A percentile compares a stretch with the other conserved stretches of the same genome.
These are phyloP conservation scores for Eurois occulta DNA, from an alignment of 2,888 invertebrate species.

Conservation along the genomic window DNA sequence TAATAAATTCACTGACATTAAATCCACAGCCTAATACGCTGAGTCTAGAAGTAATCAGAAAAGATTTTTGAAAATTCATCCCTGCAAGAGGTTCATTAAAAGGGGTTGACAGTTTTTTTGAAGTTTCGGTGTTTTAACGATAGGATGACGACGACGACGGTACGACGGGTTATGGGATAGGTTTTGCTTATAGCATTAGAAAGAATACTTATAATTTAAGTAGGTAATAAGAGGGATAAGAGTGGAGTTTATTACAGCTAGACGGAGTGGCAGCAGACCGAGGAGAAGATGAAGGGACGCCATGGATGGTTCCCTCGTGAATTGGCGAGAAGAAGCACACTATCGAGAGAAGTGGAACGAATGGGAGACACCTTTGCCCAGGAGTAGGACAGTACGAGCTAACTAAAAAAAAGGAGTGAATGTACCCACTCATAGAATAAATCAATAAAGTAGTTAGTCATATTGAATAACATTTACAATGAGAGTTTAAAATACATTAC, in stretches of 20 bases:
- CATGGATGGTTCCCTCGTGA: background rate
- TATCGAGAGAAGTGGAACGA: background rate
- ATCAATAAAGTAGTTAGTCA: slow-evolving; percentile 11
- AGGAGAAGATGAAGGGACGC: background rate
- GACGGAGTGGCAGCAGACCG: background rate
- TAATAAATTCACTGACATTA: background rate
- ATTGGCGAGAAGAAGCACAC: background rate
- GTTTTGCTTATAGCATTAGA: background rate
- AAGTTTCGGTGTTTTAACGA: background rate
- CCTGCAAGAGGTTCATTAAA: background rate
- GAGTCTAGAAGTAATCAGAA: background rate
- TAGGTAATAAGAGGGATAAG: background rate
- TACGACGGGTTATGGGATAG: too few species aligned
- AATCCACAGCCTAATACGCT: background rate
- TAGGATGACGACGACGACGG: too few species aligned
- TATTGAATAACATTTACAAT: slow-evolving; percentile 19
- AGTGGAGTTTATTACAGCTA: background rate
- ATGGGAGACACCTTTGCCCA: background rate
- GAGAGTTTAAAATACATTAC: slow-evolving; percentile 31
- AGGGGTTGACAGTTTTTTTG: background rate
- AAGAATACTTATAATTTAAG: background rate
- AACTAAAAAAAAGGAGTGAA: background rate
- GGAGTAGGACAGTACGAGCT: background rate
- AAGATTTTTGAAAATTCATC: background rate
- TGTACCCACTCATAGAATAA: background rate